A percentile compares a stretch with the other conserved stretches of the same genome.
Conservation (phyloP, 2,888 invertebrate species). For the Ichneumoninae sp. region DNA sequence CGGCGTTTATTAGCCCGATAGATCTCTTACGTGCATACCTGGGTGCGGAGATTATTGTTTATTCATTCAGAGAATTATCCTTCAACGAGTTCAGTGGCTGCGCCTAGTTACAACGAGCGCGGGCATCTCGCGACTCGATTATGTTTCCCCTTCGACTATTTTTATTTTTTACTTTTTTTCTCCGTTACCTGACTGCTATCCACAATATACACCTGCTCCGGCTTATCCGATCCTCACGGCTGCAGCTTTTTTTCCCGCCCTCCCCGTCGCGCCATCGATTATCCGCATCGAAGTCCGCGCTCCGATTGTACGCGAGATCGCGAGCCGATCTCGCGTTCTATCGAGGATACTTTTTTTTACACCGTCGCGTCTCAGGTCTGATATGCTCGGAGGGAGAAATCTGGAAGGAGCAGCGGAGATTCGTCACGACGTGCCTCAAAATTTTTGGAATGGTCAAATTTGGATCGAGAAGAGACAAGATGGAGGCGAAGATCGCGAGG, state of each 20-base stretch:
- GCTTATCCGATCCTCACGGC: conserved; percentile 1
- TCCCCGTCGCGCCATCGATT: conserved; percentile 12
- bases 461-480: conserved; percentile 86
- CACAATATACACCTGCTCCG: neutral
- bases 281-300: neutral
- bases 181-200: neutral
- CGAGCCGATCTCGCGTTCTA: neutral
- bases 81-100: conserved; percentile 81
- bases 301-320: conserved; percentile 5
- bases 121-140: conserved; percentile 69
- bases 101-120: conserved; percentile 77
- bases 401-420: conserved; percentile 93
- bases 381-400: conserved; percentile 92
- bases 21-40: conserved; percentile 57
- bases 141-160: conserved; percentile 74
- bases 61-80: conserved; percentile 81
- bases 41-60: conserved; percentile 78
- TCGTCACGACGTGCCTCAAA: conserved; percentile 90
- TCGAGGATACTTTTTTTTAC: conserved; percentile 5
- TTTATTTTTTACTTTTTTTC: conserved; percentile 60
- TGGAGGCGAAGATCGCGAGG: conserved; percentile 88
- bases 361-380: conserved; percentile 86
- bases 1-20: conserved; percentile 55
- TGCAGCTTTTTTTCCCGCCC: conserved; percentile 14
- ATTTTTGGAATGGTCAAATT: conserved; percentile 89